phyloP scores from a whole-genome alignment of 2,797 vertebrate genomes.

The Pangasius djambal region DNA sequence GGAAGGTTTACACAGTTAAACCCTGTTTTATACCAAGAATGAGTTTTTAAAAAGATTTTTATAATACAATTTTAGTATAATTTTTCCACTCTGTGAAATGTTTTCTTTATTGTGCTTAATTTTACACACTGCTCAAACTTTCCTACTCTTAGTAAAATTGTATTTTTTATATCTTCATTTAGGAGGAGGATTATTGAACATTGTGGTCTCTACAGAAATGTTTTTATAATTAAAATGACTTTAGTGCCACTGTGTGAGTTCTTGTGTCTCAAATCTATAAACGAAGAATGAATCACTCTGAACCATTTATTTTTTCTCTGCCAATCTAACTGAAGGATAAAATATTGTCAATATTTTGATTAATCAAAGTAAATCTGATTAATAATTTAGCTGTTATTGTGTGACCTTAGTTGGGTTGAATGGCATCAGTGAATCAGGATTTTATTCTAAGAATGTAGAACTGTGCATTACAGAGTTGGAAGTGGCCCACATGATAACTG shows the following conservation, averaged over 20 bases:
- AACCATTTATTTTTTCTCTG: not conserved
- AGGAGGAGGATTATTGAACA: not conserved
- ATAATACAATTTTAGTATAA: not conserved
- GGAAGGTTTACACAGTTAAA: not conserved
- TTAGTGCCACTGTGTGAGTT: not conserved
- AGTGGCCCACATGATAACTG: not conserved
- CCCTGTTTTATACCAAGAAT: not conserved
- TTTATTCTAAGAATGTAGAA: not conserved
- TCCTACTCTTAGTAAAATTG: not conserved
- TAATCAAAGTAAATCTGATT: not conserved
- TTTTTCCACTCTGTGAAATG: not conserved
- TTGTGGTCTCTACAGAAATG: not conserved
- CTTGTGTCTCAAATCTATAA: not conserved
- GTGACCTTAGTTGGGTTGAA: not conserved
- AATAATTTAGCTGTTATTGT: not conserved
- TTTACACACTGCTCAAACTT: not conserved
- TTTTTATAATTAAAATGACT: conserved; percentile 6
- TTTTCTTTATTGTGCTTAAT: not conserved
- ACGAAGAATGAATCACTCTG: not conserved
- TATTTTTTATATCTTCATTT: not conserved
- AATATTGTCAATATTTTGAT: not conserved
- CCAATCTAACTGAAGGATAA: not conserved
- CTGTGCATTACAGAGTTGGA: not conserved
- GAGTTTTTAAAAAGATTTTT: not conserved
- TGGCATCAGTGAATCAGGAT: not conserved